Base-by-base conservation (phyloP, 2,797 vertebrate genomes). In the Sus cebifrons region DNA sequence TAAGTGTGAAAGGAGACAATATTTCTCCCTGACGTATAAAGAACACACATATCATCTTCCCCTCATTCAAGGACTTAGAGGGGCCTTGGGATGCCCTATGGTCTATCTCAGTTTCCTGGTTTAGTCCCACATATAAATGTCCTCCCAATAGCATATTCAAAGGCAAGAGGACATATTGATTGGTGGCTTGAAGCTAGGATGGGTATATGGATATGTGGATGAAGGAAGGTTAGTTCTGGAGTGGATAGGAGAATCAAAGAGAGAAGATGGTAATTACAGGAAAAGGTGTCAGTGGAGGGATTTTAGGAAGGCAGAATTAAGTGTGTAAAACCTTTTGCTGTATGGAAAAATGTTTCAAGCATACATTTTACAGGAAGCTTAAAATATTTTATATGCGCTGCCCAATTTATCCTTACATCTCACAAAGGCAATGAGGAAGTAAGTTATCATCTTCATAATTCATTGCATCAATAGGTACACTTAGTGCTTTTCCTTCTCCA, bases 341-440 rank as follows among this genome's bases (percentile, higher is more conserved):
- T 36, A 36, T 36, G 36, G 36, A 36, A 36, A 36, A 36, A 36
- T 36, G 36, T 36, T 36, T 36, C 36, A 36, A 36, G 36, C 36
- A 36, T 36, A 36, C 36, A 36, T 36, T 36, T 36, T 36, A 36
- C 3, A 36, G 36, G 36, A 36, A 36, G 36, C 36, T 36, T 36
- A 36, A 36, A 36, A 36, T 78, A 62, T 91, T 83, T 71, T 68
- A 65, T 86, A 82, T 11, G 75, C n/a, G 88, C 67, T 73, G 17
- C 54, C 62, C 93, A 58, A 91, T 96, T 92, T 88, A 62, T 95
- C 71, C 65, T 94, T 89, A 95, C 71, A 93, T 94, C 60, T 62
- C 44, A 88, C 67, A 91, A 86, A 86, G 70, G 25, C 67, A 88
- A 65, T 32, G 65, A 74, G 70, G 54, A 96, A 64, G 23, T 67